Evolutionary conservation across 2,888 invertebrate species (phyloP).

Genomic region (Timema podura): DNA sequence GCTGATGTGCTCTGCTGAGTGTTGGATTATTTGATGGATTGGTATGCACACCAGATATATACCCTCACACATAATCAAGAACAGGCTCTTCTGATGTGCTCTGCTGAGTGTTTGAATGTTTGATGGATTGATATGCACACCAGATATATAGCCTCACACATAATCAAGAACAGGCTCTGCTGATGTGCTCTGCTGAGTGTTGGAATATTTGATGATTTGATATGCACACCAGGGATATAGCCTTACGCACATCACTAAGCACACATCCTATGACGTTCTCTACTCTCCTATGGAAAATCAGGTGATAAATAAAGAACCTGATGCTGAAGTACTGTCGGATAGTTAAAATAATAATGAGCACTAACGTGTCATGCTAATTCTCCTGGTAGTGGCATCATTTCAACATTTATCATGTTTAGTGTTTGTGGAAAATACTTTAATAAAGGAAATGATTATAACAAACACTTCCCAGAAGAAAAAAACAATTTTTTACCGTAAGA

Average conservation of each 20-base stretch:
- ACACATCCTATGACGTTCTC: too few species aligned
- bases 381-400: too few species aligned
- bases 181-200: slow-evolving; percentile 56
- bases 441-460: too few species aligned
- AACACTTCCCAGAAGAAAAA: too few species aligned
- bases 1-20: slow-evolving; percentile 55
- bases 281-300: too few species aligned
- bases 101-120: slow-evolving; percentile 61
- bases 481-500: too few species aligned
- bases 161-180: slow-evolving; percentile 15
- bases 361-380: too few species aligned
- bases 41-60: not conserved
- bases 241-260: not conserved
- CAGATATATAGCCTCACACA: slow-evolving; percentile 6
- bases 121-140: not conserved
- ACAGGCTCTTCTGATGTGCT: slow-evolving; percentile 38
- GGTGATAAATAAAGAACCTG: too few species aligned
- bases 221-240: slow-evolving; percentile 2
- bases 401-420: too few species aligned
- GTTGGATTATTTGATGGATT: slow-evolving; percentile 46
- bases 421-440: too few species aligned
- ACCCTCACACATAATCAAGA: slow-evolving; percentile 17
- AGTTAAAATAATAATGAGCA: too few species aligned
- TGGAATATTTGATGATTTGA: slow-evolving; percentile 45
- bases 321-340: too few species aligned